These are phyloP conservation scores for Laticauda colubrina DNA, from an alignment of 2,113 vertebrate genomes.

Conservation along the genomic window DNA sequence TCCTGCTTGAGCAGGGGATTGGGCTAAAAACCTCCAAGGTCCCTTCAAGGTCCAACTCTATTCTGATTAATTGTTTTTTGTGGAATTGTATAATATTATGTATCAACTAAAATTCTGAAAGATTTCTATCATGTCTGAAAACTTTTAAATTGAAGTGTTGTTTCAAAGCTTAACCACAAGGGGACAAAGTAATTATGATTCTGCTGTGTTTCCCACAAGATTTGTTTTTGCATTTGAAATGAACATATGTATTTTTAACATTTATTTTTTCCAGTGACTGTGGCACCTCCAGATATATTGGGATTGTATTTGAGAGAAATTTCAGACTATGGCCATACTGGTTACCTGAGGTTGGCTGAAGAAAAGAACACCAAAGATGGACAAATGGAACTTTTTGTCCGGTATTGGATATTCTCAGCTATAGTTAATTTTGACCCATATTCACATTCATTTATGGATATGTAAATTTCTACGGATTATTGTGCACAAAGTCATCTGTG, in stretches of 20 bases:
- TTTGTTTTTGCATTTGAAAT: background rate
- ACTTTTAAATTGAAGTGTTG: background rate
- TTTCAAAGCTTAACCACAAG: background rate
- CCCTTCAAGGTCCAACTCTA: background rate
- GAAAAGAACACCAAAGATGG: background rate
- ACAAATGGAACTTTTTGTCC: background rate
- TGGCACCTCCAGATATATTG: background rate
- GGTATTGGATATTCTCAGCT: background rate
- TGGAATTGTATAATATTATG: background rate
- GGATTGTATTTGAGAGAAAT: background rate
- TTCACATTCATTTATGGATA: background rate
- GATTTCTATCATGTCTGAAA: slow-evolving; percentile 20
- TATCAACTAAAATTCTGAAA: background rate
- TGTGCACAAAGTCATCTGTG: background rate
- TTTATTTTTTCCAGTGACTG: background rate
- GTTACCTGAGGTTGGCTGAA: background rate
- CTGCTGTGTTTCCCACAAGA: accelerated
- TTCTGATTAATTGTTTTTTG: background rate
- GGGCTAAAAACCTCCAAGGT: background rate
- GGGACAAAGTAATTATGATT: background rate
- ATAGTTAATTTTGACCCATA: background rate
- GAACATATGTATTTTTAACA: background rate
- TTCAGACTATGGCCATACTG: background rate
- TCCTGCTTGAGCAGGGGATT: background rate
- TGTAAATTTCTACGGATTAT: background rate